A percentile compares a stretch with the other conserved stretches of the same genome.
phyloP scores from a whole-genome alignment of 2,113 vertebrate species.

The Heliornis fulica region DNA sequence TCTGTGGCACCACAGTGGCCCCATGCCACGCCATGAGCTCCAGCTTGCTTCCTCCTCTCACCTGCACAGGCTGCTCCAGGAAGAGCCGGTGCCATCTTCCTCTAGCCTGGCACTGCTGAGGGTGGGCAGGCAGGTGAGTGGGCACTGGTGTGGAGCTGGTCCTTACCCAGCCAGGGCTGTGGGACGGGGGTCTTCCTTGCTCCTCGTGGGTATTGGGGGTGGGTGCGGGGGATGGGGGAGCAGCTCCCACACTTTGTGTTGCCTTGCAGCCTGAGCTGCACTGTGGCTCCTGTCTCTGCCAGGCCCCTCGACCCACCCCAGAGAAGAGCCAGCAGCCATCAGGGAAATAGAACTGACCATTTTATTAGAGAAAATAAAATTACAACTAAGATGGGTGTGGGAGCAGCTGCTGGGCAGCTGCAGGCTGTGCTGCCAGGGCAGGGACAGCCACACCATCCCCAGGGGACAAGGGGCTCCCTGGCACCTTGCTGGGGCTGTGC shows the following conservation, averaged over 20 bases:
- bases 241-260: accelerated
- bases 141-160: no score
- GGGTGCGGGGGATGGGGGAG: not conserved
- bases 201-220: no score
- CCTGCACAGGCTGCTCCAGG: not conserved
- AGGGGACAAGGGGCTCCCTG: not conserved
- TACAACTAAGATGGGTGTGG: not conserved
- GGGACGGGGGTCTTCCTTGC: not conserved
- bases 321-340: not conserved
- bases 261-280: accelerated
- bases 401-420: not conserved
- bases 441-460: not conserved
- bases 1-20: not conserved
- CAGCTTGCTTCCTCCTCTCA: not conserved
- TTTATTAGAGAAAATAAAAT: slow-evolving; percentile 65
- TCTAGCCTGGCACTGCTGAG: not conserved
- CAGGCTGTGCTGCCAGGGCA: not conserved
- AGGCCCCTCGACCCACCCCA: not conserved
- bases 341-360: not conserved
- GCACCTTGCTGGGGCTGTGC: accelerated
- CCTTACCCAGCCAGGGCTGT: not conserved
- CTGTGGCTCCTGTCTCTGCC: accelerated
- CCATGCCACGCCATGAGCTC: accelerated
- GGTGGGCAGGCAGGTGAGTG: not conserved
- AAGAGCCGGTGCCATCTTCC: not conserved